Percentiles rank a stretch among this genome's conserved stretches.
These are phyloP conservation scores for Drosophila macrospina DNA, from an alignment of 2,888 invertebrate species.

Conservation along the genomic window DNA sequence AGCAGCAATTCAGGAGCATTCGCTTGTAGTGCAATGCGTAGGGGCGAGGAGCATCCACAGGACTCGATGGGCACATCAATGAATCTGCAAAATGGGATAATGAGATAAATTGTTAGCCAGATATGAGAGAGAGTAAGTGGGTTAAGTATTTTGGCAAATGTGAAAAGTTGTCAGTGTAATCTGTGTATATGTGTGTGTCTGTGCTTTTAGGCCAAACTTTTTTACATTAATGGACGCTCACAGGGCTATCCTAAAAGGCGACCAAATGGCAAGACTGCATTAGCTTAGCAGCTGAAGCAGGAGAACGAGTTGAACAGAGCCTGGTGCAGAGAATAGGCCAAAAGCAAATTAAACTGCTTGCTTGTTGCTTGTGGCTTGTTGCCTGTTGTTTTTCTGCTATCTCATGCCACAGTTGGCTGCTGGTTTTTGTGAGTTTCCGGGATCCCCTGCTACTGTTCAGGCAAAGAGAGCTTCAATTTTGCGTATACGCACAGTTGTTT, in stretches of 20 bases:
- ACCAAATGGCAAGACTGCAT: constrained; percentile 51
- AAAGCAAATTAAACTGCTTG: constrained; percentile 57
- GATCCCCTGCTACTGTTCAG: constrained; percentile 14
- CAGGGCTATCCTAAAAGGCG: constrained; percentile 39
- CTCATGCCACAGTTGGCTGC: constrained; percentile 15
- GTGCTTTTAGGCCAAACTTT: constrained; percentile 38
- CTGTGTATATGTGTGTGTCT: constrained; percentile 5
- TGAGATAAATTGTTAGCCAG: constrained; percentile 22
- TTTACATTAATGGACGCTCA: constrained; percentile 40
- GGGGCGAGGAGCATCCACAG: constrained; percentile 90
- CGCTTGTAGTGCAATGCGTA: constrained; percentile 91
- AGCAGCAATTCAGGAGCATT: constrained; percentile 91
- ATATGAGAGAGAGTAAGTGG: constrained; percentile 15
- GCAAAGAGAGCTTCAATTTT: constrained; percentile 39
- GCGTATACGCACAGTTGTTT: constrained; percentile 56
- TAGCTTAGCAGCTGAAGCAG: constrained; percentile 32
- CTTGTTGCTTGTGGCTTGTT: constrained; percentile 46
- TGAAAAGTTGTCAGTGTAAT: constrained; percentile 11
- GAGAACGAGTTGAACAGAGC: constrained; percentile 6
- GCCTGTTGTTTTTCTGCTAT: constrained; percentile 11
- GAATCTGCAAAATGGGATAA: constrained; percentile 85
- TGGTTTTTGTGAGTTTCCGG: constrained; percentile 22
- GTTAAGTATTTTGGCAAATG: constrained; percentile 12
- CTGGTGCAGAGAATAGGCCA: constrained; percentile 19
- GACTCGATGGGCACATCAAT: constrained; percentile 93